Conservation (phyloP, 2,113 vertebrate species). For the Aleadryas rufinucha region DNA sequence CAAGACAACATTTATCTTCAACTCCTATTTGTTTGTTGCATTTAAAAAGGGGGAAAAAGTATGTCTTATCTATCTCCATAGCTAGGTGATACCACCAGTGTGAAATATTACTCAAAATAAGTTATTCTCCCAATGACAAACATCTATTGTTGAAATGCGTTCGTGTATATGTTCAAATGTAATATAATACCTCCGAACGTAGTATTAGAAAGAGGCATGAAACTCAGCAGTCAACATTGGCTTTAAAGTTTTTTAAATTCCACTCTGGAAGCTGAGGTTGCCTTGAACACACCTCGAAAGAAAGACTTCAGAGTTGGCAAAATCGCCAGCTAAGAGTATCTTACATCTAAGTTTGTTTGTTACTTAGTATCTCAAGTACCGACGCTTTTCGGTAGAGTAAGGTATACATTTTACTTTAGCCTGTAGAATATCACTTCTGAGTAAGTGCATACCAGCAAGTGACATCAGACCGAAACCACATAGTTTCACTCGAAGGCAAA, state of each 20-base stretch:
- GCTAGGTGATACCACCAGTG: background rate
- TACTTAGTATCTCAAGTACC: background rate
- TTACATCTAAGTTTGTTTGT: background rate
- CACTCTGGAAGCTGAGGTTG: background rate
- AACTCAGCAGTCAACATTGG: background rate
- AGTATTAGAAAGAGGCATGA: background rate
- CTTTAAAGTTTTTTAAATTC: background rate
- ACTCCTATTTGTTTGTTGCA: background rate
- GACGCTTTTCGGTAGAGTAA: rapidly evolving
- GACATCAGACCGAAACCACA: constrained; percentile 79
- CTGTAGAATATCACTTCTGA: background rate
- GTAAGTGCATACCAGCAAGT: background rate
- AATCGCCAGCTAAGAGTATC: background rate
- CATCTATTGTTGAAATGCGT: background rate
- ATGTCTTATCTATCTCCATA: background rate
- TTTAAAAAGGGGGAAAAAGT: background rate
- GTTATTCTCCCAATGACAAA: rapidly evolving
- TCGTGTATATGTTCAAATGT: rapidly evolving
- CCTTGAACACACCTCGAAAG: background rate
- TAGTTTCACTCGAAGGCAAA: constrained; percentile 63
- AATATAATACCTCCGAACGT: background rate
- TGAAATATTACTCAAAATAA: background rate
- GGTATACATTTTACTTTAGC: background rate
- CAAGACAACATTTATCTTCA: background rate
- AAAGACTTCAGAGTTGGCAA: rapidly evolving